Base-by-base conservation (phyloP, 1,140 invertebrate species). In the Bombus vancouverensis region DNA sequence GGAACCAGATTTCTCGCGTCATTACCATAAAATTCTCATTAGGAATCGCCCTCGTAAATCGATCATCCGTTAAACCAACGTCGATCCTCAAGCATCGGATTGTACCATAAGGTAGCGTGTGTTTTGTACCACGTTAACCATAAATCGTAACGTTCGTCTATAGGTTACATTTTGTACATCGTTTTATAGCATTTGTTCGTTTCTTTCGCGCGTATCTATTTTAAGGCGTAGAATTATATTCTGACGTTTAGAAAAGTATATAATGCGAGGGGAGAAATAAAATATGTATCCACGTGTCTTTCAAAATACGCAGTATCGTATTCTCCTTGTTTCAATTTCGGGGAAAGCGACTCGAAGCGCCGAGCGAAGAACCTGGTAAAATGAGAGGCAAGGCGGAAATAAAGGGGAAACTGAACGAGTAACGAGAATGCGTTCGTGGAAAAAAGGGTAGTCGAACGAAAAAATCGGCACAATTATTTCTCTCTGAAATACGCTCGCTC, bases 381-480 rank as follows among this genome's bases (percentile, higher is more conserved):
- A 53, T 70, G n/a, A 32, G 47, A 62, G 8, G 28, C 28, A n/a
- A 62, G 28, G 47, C 66, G 57, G 53, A 82, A 77, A 62, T 57
- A 44, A 71, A 59, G 62, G 71, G 39, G 25, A 37, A 28, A 42
- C 22, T 1, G 66, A 76, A 59, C n/a, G 62, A 57, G 5, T 32
- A 32, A 37, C 62, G 66, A 68, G 18, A 10, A 22, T 9, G 68
- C 32, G 34, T 68, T 68, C 32, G 66, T 68, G 68, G n/a, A 42
- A 53, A 81, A 62, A 57, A 28, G 53, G 74, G n/a, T 44, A 37
- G 32, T 25, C 39, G 83, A 81, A 73, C 22, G 53, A 68, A 72
- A 79, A 88, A 86, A 81, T 75, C 80, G 68, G 70, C 39, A 42
- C 74, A 78, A 90, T 84, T 87, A 91, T 87, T 82, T 75, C 75